phyloP scores from a whole-genome alignment of 2,113 vertebrate genomes.

The Passer montanus region DNA sequence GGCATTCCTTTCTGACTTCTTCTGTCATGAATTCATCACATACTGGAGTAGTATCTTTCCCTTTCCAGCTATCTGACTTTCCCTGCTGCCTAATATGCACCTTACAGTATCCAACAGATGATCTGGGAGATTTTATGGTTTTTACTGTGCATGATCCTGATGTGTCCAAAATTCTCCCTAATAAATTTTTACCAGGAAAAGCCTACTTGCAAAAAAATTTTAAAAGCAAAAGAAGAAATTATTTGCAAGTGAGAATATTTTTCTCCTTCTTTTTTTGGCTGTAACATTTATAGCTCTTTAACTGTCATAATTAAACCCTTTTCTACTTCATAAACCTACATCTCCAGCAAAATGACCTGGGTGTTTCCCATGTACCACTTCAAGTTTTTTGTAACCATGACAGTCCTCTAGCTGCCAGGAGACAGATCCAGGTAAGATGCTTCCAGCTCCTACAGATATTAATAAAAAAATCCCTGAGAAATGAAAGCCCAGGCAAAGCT shows the following conservation, averaged over 20 bases:
- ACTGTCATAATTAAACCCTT: not conserved
- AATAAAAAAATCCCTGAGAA: not conserved
- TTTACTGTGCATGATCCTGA: not conserved
- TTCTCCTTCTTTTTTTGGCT: not conserved
- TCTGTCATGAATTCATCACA: not conserved
- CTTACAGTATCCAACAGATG: not conserved
- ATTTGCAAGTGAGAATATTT: not conserved
- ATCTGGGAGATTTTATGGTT: not conserved
- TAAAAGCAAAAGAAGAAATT: not conserved
- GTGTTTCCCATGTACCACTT: not conserved
- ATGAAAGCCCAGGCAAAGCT: not conserved
- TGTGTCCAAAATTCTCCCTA: not conserved
- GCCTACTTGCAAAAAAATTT: not conserved
- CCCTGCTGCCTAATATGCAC: not conserved
- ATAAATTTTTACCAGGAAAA: not conserved
- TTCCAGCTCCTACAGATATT: not conserved
- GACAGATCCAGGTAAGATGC: not conserved
- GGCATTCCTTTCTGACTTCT: not conserved
- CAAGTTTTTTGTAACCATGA: not conserved
- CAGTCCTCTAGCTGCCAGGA: not conserved
- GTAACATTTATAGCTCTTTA: not conserved
- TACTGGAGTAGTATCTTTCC: not conserved
- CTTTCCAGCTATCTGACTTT: not conserved
- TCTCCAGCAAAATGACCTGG: not conserved
- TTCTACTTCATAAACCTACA: not conserved